A percentile compares a stretch with the other conserved stretches of the same genome.
Conservation (phyloP, 1,140 invertebrate species). For the Stegodyphus dumicola region DNA sequence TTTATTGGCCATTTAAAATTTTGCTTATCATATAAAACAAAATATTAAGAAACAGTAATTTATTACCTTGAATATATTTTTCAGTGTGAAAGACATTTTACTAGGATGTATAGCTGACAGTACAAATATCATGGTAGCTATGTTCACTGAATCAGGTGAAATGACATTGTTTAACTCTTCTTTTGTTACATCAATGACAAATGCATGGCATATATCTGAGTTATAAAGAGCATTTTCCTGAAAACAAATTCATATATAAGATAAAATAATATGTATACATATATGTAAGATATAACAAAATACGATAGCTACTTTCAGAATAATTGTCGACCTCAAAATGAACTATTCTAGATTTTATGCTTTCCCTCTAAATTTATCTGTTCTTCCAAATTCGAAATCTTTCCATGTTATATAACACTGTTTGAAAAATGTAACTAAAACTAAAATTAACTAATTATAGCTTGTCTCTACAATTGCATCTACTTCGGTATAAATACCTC, state of each 20-base stretch:
- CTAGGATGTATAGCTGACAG: constrained; percentile 82
- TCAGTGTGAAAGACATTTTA: constrained; percentile 79
- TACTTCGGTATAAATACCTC: no score
- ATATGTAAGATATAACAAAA: no score
- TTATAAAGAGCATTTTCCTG: constrained; percentile 73
- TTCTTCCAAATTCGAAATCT: no score
- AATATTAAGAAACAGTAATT: constrained; percentile 7
- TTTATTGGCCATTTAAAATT: neutral
- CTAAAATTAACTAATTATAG: no score
- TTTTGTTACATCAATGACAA: constrained; percentile 74
- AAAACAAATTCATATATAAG: constrained; percentile 38
- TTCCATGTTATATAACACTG: no score
- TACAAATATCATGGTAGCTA: constrained; percentile 82
- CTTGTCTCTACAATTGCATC: no score
- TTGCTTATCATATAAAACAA: neutral
- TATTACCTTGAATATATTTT: constrained; percentile 75
- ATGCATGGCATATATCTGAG: constrained; percentile 77
- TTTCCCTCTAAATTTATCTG: no score
- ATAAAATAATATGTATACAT: neutral
- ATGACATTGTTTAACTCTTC: constrained; percentile 68
- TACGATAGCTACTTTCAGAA: no score
- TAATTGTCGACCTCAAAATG: no score
- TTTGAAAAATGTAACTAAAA: no score
- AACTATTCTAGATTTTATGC: no score
- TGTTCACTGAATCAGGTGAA: constrained; percentile 72